A percentile compares a stretch with the other conserved stretches of the same genome.
Evolutionary conservation across 2,113 vertebrate genomes (phyloP).

Genomic region (Ciconia maguari): DNA sequence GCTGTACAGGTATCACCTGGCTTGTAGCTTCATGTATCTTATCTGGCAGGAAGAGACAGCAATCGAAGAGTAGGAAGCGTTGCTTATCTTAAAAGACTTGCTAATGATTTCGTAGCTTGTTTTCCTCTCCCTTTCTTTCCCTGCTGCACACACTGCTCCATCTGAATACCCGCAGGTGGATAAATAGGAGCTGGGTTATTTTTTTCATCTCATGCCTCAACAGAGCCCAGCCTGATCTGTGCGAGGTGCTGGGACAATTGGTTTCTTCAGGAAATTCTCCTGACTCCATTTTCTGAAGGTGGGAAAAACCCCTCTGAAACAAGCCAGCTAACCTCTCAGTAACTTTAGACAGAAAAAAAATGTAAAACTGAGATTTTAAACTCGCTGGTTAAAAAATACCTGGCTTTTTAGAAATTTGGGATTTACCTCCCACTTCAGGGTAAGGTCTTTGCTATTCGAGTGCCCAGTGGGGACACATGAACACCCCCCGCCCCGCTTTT

Average conservation of each 20-base stretch:
- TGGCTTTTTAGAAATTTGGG: neutral
- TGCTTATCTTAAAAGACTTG: neutral
- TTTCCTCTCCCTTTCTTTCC: neutral
- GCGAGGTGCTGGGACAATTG: no score
- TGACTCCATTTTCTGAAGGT: no score
- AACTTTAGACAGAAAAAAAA: no score
- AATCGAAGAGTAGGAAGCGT: accelerated
- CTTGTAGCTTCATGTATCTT: neutral
- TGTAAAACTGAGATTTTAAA: accelerated
- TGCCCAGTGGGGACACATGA: no score
- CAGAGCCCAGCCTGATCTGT: neutral
- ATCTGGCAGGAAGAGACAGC: neutral
- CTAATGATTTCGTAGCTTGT: neutral
- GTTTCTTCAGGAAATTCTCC: neutral
- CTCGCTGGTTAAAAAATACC: neutral
- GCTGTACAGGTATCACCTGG: neutral
- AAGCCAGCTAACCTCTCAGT: no score
- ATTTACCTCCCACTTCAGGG: neutral
- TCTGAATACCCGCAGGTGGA: no score
- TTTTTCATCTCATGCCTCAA: accelerated
- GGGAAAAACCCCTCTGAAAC: no score
- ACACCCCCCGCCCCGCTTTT: accelerated
- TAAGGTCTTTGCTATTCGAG: accelerated
- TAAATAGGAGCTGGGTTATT: accelerated
- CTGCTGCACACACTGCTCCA: neutral